Percentiles rank a stretch among this genome's conserved stretches.
These are phyloP conservation scores for Dione vanillae DNA, from an alignment of 2,888 invertebrate species.

Conservation along the genomic window DNA sequence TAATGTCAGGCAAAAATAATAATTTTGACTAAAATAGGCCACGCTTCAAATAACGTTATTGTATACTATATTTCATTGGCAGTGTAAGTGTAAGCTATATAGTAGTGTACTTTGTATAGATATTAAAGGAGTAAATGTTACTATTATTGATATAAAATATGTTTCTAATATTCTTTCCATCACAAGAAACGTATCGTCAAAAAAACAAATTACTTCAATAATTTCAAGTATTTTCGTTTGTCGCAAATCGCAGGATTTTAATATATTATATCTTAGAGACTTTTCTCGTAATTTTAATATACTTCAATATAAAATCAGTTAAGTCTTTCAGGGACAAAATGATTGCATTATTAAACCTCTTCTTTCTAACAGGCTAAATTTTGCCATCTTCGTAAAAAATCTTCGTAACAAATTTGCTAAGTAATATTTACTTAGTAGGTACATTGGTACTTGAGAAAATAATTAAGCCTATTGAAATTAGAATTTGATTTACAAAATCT, in stretches of 20 bases:
- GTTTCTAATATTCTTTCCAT: no score
- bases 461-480: neutral
- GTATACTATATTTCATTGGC: no score
- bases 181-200: no score
- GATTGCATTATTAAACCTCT: slow-evolving; percentile 2
- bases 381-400: slow-evolving; percentile 4
- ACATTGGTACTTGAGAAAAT: neutral
- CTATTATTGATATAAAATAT: no score
- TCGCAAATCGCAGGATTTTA: neutral
- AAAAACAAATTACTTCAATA: no score
- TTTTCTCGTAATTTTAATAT: neutral
- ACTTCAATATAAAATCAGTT: slow-evolving; percentile 2
- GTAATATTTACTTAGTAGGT: neutral
- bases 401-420: neutral
- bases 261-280: neutral
- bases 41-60: no score
- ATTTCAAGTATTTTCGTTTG: no score
- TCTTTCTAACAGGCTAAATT: neutral
- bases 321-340: neutral
- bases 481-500: neutral
- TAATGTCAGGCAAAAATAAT: no score
- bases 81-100: no score
- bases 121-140: no score
- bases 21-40: no score
- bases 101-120: no score